Percentiles rank a stretch among this genome's conserved stretches.
phyloP scores from a whole-genome alignment of 2,113 vertebrate species.

The Rhynchomys soricoides region DNA sequence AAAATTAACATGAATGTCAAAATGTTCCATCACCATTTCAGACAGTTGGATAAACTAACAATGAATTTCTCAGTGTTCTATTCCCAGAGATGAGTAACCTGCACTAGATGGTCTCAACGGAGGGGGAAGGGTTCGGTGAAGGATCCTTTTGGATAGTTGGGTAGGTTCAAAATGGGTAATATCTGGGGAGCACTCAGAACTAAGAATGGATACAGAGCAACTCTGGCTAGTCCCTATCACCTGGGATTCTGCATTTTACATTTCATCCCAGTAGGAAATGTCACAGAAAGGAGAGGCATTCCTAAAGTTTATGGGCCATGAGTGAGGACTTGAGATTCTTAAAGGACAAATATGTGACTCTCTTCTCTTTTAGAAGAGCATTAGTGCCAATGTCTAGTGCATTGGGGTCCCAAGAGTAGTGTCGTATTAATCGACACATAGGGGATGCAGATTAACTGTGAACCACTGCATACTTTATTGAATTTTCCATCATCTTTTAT shows the following conservation, averaged over 20 bases:
- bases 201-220: background rate
- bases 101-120: background rate
- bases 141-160: background rate
- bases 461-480: too few relatives aligned
- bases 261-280: constrained; percentile 1
- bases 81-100: background rate
- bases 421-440: too few relatives aligned
- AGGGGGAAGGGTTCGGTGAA: background rate
- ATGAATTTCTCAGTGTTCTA: too few relatives aligned
- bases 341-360: background rate
- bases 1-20: background rate
- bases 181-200: background rate
- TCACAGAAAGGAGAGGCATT: background rate
- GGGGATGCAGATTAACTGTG: too few relatives aligned
- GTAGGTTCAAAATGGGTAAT: background rate
- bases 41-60: background rate
- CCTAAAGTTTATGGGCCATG: background rate
- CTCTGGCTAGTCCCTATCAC: background rate
- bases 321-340: constrained; percentile 25
- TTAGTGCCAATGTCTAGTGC: background rate
- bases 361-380: background rate
- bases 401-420: too few relatives aligned
- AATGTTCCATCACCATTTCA: background rate
- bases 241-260: background rate
- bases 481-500: too few relatives aligned